Percentiles rank a stretch among this genome's conserved stretches.
Conservation (phyloP, 2,888 invertebrate species). For the Dynastes grantii region DNA sequence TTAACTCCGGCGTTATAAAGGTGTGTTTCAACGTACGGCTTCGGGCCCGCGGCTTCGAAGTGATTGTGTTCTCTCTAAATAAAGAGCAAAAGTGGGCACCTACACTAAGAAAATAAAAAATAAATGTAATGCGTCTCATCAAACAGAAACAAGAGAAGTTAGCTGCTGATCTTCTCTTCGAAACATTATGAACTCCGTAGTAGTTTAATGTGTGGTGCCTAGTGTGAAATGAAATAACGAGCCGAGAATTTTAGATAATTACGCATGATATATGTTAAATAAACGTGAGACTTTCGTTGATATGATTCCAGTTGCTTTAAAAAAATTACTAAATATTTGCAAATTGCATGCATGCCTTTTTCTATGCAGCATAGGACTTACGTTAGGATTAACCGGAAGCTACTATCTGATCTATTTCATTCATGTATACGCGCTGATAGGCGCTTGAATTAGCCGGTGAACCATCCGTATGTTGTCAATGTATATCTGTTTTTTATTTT, state of each 20-base stretch:
- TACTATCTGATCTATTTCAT: too few relatives aligned
- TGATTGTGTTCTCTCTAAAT: conserved; percentile 53
- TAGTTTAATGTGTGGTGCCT: conserved; percentile 2
- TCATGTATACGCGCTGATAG: too few relatives aligned
- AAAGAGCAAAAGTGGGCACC: conserved; percentile 51
- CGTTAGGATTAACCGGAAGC: too few relatives aligned
- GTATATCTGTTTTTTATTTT: too few relatives aligned
- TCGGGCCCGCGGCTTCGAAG: conserved; percentile 46
- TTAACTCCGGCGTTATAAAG: conserved; percentile 56
- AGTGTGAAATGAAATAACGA: conserved; percentile 7
- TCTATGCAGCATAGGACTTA: too few relatives aligned
- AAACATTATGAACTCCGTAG: not conserved
- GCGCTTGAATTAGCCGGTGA: too few relatives aligned
- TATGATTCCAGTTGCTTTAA: too few relatives aligned
- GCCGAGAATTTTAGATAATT: conserved; percentile 30
- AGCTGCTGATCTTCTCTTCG: conserved; percentile 29
- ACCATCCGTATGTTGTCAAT: too few relatives aligned
- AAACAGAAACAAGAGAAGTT: conserved; percentile 42
- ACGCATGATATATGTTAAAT: conserved; percentile 11
- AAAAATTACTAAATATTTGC: too few relatives aligned
- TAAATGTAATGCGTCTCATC: conserved; percentile 43
- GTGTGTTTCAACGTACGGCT: conserved; percentile 55
- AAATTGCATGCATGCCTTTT: too few relatives aligned
- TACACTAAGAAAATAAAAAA: conserved; percentile 49
- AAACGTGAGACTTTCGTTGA: conserved; percentile 1